Percentiles rank a stretch among this genome's conserved stretches.
Conservation (phyloP, 2,113 vertebrate species). For the Myotis brandtii region DNA sequence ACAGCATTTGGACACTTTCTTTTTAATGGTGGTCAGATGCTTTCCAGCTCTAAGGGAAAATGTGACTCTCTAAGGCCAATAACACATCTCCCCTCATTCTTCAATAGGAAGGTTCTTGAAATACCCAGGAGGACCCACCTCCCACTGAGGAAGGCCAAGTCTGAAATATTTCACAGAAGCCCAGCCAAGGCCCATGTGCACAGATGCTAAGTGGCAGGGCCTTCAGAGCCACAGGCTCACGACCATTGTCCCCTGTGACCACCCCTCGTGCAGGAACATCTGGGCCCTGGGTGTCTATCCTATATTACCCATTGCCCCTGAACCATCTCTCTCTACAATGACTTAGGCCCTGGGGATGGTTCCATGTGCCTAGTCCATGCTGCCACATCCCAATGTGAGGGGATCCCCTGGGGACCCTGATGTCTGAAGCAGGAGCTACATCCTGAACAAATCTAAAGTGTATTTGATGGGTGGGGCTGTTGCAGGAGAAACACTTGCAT, state of each 20-base stretch:
- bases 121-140: too few species aligned
- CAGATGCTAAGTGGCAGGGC: too few species aligned
- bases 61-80: neutral
- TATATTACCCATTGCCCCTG: neutral
- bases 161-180: too few species aligned
- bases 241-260: neutral
- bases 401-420: neutral
- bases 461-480: neutral
- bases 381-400: neutral
- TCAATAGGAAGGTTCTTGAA: too few species aligned
- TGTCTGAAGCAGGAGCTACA: neutral
- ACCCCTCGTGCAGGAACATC: neutral
- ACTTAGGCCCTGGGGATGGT: neutral
- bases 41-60: neutral
- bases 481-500: neutral
- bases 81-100: too few species aligned
- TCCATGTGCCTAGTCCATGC: neutral
- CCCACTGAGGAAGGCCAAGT: too few species aligned
- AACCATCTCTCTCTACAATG: neutral
- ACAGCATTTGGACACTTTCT: neutral
- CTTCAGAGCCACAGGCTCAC: neutral
- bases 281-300: neutral
- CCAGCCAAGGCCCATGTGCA: too few species aligned
- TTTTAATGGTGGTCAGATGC: neutral
- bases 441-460: neutral